Base-by-base conservation (phyloP, 2,797 vertebrate genomes). In the Pipistrellus nathusii region DNA sequence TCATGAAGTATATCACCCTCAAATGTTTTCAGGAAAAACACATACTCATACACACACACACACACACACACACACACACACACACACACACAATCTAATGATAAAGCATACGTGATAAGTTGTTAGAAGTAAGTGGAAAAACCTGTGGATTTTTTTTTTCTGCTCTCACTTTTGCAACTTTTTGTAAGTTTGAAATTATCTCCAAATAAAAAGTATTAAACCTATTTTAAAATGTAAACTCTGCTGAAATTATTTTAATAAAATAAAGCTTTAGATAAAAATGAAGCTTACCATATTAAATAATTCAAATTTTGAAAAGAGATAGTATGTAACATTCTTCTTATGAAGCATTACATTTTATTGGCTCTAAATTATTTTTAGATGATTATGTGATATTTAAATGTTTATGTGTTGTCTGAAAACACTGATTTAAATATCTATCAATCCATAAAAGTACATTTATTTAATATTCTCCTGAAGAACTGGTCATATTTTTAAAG, bases 341-440 rank as follows among this genome's bases (percentile, higher is more conserved):
- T 25, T 77, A 27, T 25, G 30, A 92, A 90, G 9, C 17, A 75
- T 64, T 91, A 53, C 4, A 57, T 73, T 84, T 57, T 81, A 72
- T 76, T 90, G 25, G 30, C 88, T 84, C 59, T 44, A 57, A 75
- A 85, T 64, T 85, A 17, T 68, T 72, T 92, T 88, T 88, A 76
- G 48, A 73, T 48, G n/a, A 73, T 48, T 82, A 44, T 80, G 21
- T 69, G 21, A 83, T 32, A 77, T 46, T 25, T 85, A 35, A 62
- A 15, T 55, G 59, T 88, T 76, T 85, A 83, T 32, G 13, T 35
- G 44, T 68, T 78, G 15, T 88, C 48, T 69, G 35, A 76, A 93
- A 91, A 48, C 4, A 71, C 4, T 38, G 30, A 87, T 81, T 84
- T 80, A 66, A 75, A 25, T 69, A 75, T 32, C 57, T 12, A 80